A percentile compares a stretch with the other conserved stretches of the same genome.
Conservation (phyloP, 2,797 vertebrate species). For the Loris lydekkerianus region DNA sequence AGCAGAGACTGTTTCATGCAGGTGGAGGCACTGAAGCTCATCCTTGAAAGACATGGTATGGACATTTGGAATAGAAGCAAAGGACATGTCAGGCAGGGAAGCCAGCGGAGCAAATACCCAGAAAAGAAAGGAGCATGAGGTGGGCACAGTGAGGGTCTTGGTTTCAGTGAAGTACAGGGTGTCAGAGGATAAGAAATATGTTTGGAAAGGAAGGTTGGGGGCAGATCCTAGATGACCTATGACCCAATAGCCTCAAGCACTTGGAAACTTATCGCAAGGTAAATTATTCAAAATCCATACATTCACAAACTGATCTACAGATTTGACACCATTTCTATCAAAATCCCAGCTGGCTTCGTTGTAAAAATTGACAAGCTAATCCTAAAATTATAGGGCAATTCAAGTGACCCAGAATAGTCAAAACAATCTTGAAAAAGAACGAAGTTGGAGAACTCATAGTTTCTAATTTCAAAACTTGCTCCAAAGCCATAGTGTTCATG, state of each 20-base stretch:
- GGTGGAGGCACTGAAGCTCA: neutral
- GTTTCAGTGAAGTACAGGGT: neutral
- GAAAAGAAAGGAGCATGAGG: neutral
- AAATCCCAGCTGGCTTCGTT: neutral
- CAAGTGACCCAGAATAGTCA: neutral
- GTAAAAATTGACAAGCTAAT: neutral
- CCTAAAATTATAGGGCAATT: neutral
- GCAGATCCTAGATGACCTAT: neutral
- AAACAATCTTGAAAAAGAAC: neutral
- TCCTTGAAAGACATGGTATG: neutral
- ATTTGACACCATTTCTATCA: neutral
- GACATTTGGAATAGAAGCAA: neutral
- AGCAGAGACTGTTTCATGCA: neutral
- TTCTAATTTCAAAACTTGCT: neutral
- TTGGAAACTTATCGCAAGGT: neutral
- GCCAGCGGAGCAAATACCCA: neutral
- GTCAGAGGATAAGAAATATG: rapidly evolving
- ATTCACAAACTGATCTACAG: neutral
- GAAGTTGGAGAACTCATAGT: neutral
- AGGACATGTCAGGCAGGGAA: neutral
- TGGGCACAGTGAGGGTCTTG: rapidly evolving
- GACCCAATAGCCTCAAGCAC: neutral
- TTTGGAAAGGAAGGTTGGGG: neutral
- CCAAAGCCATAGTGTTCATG: neutral
- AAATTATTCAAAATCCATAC: neutral